Evolutionary conservation across 2,113 vertebrate genomes (phyloP), one percentile per base, ranked within the genome.

Genomic region (Rhinogobius similis): DNA sequence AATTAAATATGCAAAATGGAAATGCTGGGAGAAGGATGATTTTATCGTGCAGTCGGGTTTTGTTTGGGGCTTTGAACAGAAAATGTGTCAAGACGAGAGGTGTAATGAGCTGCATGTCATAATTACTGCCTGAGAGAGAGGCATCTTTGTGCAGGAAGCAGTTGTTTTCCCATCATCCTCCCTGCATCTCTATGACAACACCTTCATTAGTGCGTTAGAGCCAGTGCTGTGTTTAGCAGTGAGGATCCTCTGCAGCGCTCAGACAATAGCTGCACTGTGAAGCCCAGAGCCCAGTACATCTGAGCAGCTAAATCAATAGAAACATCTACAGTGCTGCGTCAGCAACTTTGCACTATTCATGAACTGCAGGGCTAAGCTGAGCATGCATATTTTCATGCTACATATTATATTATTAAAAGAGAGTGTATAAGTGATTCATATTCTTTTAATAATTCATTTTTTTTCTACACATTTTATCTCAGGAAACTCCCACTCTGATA

Each of bases 121-220:
- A 75, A 87, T 86, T 79, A 24, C 61, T 41, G 20, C 10, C 86
- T 81, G 58, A 88, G 69, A 80, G 83, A 79, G 48, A 75, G 62
- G 76, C 70, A 73, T 79, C 82, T 87, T 77, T 85, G 80, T 85
- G 77, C 61, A 73, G 81, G 79, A 83, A 29, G 55, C 55, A 83
- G 79, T 90, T 87, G 77, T 88, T 90, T 84, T 88, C 82, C 82
- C 72, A 61, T 82, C 88, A 62, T 87, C 84, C 77, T 89, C 83
- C 67, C 84, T 83, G 77, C 71, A 92, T 94, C 92, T 91, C 93
- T 92, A 93, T 93, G 92, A 93, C 91, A 93, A 94, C 92, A 89
- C 70, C 52, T 89, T 93, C 89, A 90, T 92, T 88, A 82, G 83
- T 69, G 75, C 81, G 73, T 82, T 83, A 77, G 77, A 85, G 86